Evolutionary conservation across 2,113 vertebrate species (phyloP), one percentile per base, ranked within the genome.

Genomic region (Neotragus moschatus): DNA sequence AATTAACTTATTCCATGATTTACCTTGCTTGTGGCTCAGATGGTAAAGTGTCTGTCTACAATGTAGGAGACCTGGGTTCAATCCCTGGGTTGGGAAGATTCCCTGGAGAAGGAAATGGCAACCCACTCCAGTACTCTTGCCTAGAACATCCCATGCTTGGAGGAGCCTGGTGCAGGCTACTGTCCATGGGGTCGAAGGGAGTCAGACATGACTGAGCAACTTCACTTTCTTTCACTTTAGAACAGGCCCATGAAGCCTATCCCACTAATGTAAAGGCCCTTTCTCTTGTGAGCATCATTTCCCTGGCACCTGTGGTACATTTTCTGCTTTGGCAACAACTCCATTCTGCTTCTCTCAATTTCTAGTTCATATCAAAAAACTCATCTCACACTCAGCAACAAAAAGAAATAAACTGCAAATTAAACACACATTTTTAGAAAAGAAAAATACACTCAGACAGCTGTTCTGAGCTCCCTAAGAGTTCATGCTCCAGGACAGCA

Each of bases 31-130:
- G 56, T 58, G 25, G 56, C 56, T 26, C 56, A 26, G 56, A 58
- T 25, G 25, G 26, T 58, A 58, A 58, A 58, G 56, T 4, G 0
- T 26, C 56, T 58, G 56, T 25, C 56, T 58, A 25, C 10, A 58
- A 58, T 58, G 25, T 11, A 11, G 56, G 56, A 58, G 11, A 58
- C 25, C 56, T 0, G 0, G 56, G 3, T 58, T 26, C 1, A 4
- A 58, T 28, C 56, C 56, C 25, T 58, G 25, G 25, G 56, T 58
- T 0, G 4, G 25, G 56, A 58, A 58, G 56, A 58, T 58, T 4
- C 25, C 0, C 25, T 58, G 11, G 56, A 58, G 25, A 58, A 58
- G 4, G 56, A 26, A 58, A 58, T 58, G 56, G 56, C 56, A 58
- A 58, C 25, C 56, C 25, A 58, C 56, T 58, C 11, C 11, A 26